Percentiles rank a stretch among this genome's conserved stretches.
Conservation (phyloP, 2,888 invertebrate genomes). For the Hypolimnas misippus region DNA sequence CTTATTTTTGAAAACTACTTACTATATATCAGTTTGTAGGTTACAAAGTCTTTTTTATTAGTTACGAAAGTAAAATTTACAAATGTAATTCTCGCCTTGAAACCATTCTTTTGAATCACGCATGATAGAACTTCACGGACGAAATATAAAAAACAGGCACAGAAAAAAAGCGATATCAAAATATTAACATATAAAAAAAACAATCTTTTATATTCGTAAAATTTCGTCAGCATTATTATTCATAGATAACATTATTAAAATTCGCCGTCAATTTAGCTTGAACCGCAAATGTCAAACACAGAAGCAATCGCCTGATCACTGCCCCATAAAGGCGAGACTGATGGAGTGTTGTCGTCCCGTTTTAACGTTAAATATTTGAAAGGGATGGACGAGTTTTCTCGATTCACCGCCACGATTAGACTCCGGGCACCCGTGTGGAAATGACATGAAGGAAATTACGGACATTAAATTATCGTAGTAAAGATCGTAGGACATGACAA, state of each 20-base stretch:
- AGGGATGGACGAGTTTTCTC: conserved; percentile 31
- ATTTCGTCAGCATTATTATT: neutral
- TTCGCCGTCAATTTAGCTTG: conserved; percentile 24
- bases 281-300: conserved; percentile 41
- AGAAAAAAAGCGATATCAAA: neutral
- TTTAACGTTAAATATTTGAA: conserved; percentile 23
- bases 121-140: too few relatives aligned
- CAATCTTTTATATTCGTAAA: neutral
- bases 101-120: too few relatives aligned
- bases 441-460: conserved; percentile 43
- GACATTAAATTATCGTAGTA: conserved; percentile 36
- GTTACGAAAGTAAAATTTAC: too few relatives aligned
- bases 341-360: conserved; percentile 22
- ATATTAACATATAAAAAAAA: neutral
- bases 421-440: conserved; percentile 32
- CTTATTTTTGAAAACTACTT: too few relatives aligned
- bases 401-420: conserved; percentile 28
- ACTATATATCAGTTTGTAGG: too few relatives aligned
- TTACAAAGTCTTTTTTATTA: too few relatives aligned
- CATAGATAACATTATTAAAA: conserved; percentile 12
- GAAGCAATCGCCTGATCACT: conserved; percentile 22
- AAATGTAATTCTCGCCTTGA: too few relatives aligned
- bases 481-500: conserved; percentile 19
- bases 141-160: neutral
- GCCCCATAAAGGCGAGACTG: conserved; percentile 15